Evolutionary conservation across 2,797 vertebrate genomes (phyloP).

Genomic region (Mycteria americana): DNA sequence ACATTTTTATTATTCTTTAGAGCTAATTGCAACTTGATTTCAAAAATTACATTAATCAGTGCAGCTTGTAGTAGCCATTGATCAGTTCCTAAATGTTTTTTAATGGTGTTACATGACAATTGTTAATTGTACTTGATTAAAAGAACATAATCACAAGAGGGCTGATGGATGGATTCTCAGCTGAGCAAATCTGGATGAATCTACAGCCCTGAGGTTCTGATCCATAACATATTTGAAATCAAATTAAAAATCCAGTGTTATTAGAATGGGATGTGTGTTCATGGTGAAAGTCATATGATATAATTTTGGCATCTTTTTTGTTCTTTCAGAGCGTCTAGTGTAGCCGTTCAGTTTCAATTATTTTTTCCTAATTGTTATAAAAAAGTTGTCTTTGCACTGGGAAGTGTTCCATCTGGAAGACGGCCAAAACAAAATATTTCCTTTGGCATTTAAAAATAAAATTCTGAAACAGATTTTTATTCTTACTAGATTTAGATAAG

Average conservation of each 20-base stretch:
- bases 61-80: not conserved
- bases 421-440: slow-evolving; percentile 20
- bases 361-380: not conserved
- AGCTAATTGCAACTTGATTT: slow-evolving; percentile 23
- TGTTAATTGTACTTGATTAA: slow-evolving; percentile 12
- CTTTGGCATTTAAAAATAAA: slow-evolving; percentile 27
- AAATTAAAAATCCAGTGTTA: not conserved
- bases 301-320: not conserved
- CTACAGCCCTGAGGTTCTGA: not conserved
- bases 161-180: not conserved
- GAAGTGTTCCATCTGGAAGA: not conserved
- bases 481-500: not conserved
- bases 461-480: not conserved
- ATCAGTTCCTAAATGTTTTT: not conserved
- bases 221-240: not conserved
- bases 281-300: not conserved
- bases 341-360: slow-evolving; percentile 2
- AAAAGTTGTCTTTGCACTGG: not conserved
- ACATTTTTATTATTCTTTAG: not conserved
- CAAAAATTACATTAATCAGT: not conserved
- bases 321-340: not conserved
- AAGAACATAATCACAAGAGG: not conserved
- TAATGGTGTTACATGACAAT: not conserved
- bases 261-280: not conserved
- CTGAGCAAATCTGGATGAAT: not conserved